These are phyloP conservation scores for Coregonus suidteri DNA, from an alignment of 2,797 vertebrate species.

Conservation along the genomic window DNA sequence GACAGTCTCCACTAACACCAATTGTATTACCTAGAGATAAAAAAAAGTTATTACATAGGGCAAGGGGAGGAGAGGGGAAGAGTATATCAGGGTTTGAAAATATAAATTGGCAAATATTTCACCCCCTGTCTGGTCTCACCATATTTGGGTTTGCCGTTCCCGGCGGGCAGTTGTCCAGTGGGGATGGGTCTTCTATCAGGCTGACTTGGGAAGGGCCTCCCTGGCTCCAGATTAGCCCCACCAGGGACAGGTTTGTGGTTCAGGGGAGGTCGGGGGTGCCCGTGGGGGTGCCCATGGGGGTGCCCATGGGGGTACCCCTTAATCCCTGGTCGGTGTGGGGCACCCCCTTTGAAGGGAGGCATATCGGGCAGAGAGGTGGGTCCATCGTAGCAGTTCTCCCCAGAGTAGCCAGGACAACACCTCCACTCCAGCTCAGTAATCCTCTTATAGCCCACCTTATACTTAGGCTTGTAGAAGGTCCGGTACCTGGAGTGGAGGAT, in stretches of 20 bases:
- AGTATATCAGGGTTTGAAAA: background rate
- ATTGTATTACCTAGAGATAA: slow-evolving; percentile 77
- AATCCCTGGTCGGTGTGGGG: slow-evolving; percentile 76
- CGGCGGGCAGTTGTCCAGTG: slow-evolving; percentile 67
- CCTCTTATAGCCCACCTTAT: slow-evolving; percentile 91
- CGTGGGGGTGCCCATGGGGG: slow-evolving; percentile 66
- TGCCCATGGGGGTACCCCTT: slow-evolving; percentile 80
- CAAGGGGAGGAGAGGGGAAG: background rate
- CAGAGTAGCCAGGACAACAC: slow-evolving; percentile 90
- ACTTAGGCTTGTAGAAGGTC: slow-evolving; percentile 90
- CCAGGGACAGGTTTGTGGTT: slow-evolving; percentile 70
- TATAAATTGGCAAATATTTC: background rate
- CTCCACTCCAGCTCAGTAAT: slow-evolving; percentile 94
- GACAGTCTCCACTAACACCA: slow-evolving; percentile 85
- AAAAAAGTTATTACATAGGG: background rate
- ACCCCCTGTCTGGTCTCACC: slow-evolving; percentile 64
- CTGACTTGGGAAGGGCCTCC: slow-evolving; percentile 67
- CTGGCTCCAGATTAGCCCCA: slow-evolving; percentile 73
- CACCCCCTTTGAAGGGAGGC: slow-evolving; percentile 80
- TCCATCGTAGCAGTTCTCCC: slow-evolving; percentile 86
- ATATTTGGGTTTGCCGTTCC: slow-evolving; percentile 73
- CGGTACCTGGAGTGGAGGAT: slow-evolving; percentile 81
- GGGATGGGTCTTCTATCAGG: slow-evolving; percentile 72
- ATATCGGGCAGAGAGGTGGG: slow-evolving; percentile 76
- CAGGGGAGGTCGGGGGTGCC: slow-evolving; percentile 71